Evolutionary conservation across 2,113 vertebrate species (phyloP).

Genomic region (Uria aalge): DNA sequence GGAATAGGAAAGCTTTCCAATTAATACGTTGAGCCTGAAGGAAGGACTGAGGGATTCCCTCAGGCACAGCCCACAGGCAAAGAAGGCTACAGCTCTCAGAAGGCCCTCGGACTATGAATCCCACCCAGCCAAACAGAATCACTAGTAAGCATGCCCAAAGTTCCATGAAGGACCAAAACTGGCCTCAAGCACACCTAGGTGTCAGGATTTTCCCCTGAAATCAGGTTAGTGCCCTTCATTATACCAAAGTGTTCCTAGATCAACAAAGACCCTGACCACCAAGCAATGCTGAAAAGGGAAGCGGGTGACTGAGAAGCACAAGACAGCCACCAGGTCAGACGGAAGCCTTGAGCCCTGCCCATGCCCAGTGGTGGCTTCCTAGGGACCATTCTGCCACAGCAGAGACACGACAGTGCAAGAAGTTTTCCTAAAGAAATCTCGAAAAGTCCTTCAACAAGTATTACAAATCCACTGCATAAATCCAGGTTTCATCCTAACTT

Average conservation of each 20-base stretch:
- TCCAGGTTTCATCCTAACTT: not conserved
- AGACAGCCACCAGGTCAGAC: rapidly evolving
- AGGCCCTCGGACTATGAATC: not conserved
- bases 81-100: not conserved
- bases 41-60: not conserved
- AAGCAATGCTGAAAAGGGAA: not conserved
- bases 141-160: not conserved
- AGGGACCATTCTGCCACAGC: rapidly evolving
- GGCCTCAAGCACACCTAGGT: not conserved
- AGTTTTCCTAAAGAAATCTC: not conserved
- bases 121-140: not conserved
- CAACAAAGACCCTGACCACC: not conserved
- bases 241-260: not conserved
- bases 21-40: not conserved
- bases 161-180: not conserved
- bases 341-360: not conserved
- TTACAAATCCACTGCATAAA: not conserved
- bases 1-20: not conserved
- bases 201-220: not conserved
- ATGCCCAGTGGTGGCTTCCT: not conserved
- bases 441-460: not conserved
- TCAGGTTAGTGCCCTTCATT: not conserved
- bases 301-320: not conserved
- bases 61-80: not conserved
- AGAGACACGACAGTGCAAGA: not conserved